Conservation (phyloP, 1,140 invertebrate genomes). For the Stegodyphus dumicola region DNA sequence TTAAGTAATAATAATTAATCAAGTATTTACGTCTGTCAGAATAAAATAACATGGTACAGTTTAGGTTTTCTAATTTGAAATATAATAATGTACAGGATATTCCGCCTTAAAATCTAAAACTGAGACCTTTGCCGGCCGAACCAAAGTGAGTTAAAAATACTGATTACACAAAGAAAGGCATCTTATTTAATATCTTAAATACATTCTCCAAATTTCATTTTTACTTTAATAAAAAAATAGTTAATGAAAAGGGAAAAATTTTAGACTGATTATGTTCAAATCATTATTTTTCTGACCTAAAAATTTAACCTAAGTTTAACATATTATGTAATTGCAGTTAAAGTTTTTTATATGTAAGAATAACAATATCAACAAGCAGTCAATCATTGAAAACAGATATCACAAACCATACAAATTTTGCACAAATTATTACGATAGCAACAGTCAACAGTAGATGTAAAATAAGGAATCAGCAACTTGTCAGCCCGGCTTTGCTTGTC, state of each 20-base stretch:
- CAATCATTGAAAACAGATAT: neutral
- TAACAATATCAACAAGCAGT: neutral
- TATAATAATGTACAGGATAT: neutral
- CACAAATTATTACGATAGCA: neutral
- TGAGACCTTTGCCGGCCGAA: neutral
- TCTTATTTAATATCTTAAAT: neutral
- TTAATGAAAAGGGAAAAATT: neutral
- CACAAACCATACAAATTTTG: neutral
- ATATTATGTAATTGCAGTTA: neutral
- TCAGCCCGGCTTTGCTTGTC: too few species aligned
- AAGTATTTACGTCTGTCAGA: too few species aligned
- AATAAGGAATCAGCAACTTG: neutral
- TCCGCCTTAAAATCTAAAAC: neutral
- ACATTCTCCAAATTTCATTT: neutral
- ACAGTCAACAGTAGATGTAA: neutral
- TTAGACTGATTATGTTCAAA: neutral
- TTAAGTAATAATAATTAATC: too few species aligned
- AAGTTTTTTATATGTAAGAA: neutral
- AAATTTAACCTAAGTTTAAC: neutral
- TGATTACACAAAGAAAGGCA: neutral
- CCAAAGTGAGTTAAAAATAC: neutral
- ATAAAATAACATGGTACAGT: neutral
- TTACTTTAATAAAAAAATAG: neutral
- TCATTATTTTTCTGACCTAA: neutral
- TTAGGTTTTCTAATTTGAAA: neutral